Percentiles rank a stretch among this genome's conserved stretches.
These are phyloP conservation scores for Panagrolaimus sp. DNA, from an alignment of 1,140 invertebrate species.

Conservation along the genomic window DNA sequence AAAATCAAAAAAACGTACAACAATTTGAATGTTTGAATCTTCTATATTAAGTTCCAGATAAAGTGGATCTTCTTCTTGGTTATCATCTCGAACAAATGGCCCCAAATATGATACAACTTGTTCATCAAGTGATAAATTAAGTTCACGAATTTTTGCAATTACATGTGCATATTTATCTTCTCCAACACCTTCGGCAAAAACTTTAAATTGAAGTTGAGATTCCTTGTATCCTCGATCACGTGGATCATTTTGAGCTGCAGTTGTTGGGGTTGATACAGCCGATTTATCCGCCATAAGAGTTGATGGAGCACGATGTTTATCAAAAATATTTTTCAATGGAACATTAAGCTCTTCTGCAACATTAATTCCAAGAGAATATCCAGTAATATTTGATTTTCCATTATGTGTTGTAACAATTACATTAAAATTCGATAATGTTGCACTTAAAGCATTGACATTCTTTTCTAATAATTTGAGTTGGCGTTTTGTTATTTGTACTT, in stretches of 20 bases:
- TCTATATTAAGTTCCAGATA: constrained; percentile 20
- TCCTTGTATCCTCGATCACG: background rate
- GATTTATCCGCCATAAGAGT: constrained; percentile 3
- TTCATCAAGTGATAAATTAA: constrained; percentile 26
- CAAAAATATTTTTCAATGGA: constrained; percentile 4
- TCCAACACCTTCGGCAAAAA: constrained; percentile 14
- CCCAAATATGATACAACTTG: constrained; percentile 33
- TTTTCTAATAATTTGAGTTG: background rate
- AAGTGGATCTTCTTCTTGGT: constrained; percentile 24
- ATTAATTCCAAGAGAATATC: background rate
- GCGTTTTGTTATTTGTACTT: constrained; percentile 5
- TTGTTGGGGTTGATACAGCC: background rate
- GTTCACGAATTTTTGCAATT: constrained; percentile 22
- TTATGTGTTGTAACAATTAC: background rate
- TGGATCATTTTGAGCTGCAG: background rate
- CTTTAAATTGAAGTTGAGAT: constrained; percentile 8
- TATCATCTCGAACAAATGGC: constrained; percentile 31
- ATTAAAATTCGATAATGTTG: constrained; percentile 1
- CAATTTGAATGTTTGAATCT: constrained; percentile 27
- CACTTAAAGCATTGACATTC: constrained; percentile 8
- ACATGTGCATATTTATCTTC: constrained; percentile 16
- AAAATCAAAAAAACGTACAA: constrained; percentile 19
- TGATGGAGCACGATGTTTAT: constrained; percentile 7
- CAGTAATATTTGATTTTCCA: constrained; percentile 2
- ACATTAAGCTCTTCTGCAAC: constrained; percentile 5